Base-by-base conservation (phyloP, 2,888 invertebrate species). In the Dermolepida albohirtum region DNA sequence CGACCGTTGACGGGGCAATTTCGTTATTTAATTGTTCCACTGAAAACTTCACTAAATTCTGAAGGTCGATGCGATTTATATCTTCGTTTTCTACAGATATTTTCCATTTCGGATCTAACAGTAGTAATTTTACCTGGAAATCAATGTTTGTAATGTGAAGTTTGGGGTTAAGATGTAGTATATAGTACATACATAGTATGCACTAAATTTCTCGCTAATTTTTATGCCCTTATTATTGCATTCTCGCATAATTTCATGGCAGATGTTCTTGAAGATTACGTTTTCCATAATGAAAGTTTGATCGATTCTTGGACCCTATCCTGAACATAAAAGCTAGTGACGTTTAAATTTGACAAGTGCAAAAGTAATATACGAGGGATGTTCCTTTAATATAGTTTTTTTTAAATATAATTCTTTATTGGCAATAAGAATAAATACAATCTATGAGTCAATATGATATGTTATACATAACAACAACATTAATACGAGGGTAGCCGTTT, bases 41-140 rank as follows among this genome's bases (percentile, higher is more conserved):
- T 50, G 87, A 86, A 71, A 85, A 84, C 29, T 85, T 84, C 0
- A 89, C 86, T 70, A 89, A 87, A 63, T 78, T 83, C 73, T 87
- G 86, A 50, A 88, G 80, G 71, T 86, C 85, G 34, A 82, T 82
- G 43, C 88, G 84, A 67, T 84, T 84, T 41, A 75, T 75, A 4
- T 86, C 80, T 0, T 85, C 82, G 62, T 82, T 84, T 0, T 84
- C 77, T 50, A 86, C 84, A 16, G 85, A 77, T 51, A 87, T 85
- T 0, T 87, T 87, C 78, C 88, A 87, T 74, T 84, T 84, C 0
- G 89, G 89, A 74, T 89, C 86, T 2, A 88, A 75, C 0, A 87
- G 76, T n/a, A 87, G 74, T 44, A 89, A 74, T 64, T 86, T 85
- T 5, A 88, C 85, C 83, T 82, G 14, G 2, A 67, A 65, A 55